Conservation (phyloP, 2,113 vertebrate genomes). For the Egretta garzetta region DNA sequence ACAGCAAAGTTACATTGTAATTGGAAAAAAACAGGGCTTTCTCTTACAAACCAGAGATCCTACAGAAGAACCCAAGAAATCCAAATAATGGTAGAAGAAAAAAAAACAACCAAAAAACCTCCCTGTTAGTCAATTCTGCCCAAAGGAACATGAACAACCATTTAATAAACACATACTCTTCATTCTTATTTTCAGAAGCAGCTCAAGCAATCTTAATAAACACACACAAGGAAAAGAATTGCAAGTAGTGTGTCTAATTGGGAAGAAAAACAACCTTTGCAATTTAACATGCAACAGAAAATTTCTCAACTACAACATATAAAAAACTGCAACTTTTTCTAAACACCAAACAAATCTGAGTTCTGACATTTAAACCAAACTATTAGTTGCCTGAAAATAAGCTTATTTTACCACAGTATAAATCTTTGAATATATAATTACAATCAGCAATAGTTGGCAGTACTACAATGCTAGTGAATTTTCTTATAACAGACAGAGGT, state of each 20-base stretch:
- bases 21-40: not conserved
- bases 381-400: not conserved
- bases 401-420: not conserved
- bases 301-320: not conserved
- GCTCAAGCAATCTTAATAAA: not conserved
- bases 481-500: not conserved
- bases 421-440: not conserved
- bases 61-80: not conserved
- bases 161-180: not conserved
- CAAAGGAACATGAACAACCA: not conserved
- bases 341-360: not conserved
- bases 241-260: not conserved
- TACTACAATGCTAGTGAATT: not conserved
- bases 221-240: not conserved
- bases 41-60: not conserved
- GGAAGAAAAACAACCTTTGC: not conserved
- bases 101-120: not conserved
- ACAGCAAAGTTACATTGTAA: not conserved
- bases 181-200: not conserved
- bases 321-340: not conserved
- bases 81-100: not conserved
- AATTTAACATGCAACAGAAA: not conserved
- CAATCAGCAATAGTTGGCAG: not conserved
- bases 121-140: not conserved
- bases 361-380: not conserved